A percentile compares a stretch with the other conserved stretches of the same genome.
These are phyloP conservation scores for Seriola rivoliana DNA, from an alignment of 2,113 vertebrate species.

Conservation along the genomic window DNA sequence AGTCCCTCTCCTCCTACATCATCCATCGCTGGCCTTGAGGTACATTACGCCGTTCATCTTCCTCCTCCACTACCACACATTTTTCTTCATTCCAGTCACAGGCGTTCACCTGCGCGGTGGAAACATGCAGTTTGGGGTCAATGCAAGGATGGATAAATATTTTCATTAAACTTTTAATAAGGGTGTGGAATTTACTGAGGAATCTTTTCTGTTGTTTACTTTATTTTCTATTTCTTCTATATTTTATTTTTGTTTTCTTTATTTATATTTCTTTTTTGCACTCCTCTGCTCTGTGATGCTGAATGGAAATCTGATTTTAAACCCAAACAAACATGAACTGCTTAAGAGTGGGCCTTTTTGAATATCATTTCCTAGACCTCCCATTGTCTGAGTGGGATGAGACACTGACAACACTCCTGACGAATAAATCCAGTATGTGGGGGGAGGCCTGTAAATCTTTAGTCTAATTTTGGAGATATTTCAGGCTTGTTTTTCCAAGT, in stretches of 20 bases:
- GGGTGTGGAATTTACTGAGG: background rate
- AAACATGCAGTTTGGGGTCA: conserved; percentile 15
- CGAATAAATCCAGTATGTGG: conserved; percentile 48
- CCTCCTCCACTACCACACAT: conserved; percentile 45
- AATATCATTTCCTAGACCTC: conserved; percentile 44
- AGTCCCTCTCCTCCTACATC: conserved; percentile 66
- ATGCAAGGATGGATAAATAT: background rate
- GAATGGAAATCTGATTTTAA: conserved; percentile 2
- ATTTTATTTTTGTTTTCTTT: background rate
- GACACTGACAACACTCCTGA: conserved; percentile 48
- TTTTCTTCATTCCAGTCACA: conserved; percentile 55
- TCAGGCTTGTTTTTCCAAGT: conserved; percentile 33
- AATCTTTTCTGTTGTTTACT: background rate
- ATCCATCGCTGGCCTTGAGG: conserved; percentile 59
- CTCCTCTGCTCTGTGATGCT: background rate
- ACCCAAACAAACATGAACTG: conserved; percentile 17
- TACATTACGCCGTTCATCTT: conserved; percentile 50
- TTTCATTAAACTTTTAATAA: background rate
- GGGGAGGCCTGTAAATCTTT: conserved; percentile 31
- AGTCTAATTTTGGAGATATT: conserved; percentile 46
- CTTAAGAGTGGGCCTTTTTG: conserved; percentile 25
- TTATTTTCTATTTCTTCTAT: background rate
- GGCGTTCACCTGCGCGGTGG: background rate
- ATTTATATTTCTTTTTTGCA: background rate
- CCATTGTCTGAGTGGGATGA: conserved; percentile 55